A percentile compares a stretch with the other conserved stretches of the same genome.
These are phyloP conservation scores for Conus canariensis DNA, from an alignment of 2,888 invertebrate genomes.

Conservation along the genomic window DNA sequence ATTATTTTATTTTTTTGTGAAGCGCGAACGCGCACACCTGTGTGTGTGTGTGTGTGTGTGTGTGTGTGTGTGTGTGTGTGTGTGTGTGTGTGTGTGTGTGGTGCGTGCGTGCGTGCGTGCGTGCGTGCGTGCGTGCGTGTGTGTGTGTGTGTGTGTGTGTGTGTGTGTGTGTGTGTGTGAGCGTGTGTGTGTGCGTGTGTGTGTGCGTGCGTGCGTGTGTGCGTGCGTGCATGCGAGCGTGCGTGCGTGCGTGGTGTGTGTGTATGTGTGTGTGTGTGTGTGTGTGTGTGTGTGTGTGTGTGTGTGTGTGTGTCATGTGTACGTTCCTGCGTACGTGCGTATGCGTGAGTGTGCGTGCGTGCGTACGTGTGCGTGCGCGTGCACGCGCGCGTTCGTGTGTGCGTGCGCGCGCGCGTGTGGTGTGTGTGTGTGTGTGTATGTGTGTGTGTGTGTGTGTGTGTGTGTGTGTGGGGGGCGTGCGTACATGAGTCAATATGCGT, in stretches of 20 bases:
- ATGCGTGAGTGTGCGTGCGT: background rate
- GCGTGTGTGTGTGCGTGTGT: background rate
- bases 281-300: conserved; percentile 4
- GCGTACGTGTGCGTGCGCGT: background rate
- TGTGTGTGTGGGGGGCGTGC: conserved; percentile 7
- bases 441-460: conserved; percentile 27
- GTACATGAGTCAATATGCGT: background rate
- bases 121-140: background rate
- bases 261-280: background rate
- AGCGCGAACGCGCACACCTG: no score
- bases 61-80: background rate
- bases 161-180: conserved; percentile 3
- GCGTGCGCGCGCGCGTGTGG: conserved; percentile 19
- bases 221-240: background rate
- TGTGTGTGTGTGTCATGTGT: background rate
- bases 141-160: conserved; percentile 13
- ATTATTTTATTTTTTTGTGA: no score
- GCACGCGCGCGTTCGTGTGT: conserved; percentile 18
- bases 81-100: conserved; percentile 14
- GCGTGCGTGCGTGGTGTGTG: conserved; percentile 13
- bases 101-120: background rate
- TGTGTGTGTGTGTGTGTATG: conserved; percentile 17
- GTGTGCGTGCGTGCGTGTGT: background rate
- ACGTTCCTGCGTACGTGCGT: no score
- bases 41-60: no score